Percentiles rank a stretch among this genome's conserved stretches.
Evolutionary conservation across 2,113 vertebrate species (phyloP).

Genomic region (Pogonocichla stellata): DNA sequence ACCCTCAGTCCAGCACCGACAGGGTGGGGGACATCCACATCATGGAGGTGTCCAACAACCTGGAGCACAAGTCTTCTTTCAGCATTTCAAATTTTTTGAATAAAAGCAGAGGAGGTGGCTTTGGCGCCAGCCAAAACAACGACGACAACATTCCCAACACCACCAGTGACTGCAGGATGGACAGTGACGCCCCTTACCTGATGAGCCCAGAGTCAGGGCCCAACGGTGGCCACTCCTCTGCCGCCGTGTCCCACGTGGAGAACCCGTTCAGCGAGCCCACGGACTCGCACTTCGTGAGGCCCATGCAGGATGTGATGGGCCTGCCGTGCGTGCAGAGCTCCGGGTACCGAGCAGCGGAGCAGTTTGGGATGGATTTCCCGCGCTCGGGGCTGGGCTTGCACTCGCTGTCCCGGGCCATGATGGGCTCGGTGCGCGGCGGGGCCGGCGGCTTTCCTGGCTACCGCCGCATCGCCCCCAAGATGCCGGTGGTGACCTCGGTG

Average conservation of each 20-base stretch:
- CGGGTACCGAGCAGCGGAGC: conserved; percentile 77
- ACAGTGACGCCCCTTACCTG: conserved; percentile 81
- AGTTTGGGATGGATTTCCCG: conserved; percentile 89
- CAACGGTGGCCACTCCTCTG: conserved; percentile 66
- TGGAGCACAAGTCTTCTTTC: conserved; percentile 84
- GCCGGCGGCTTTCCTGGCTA: conserved; percentile 84
- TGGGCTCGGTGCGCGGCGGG: conserved; percentile 78
- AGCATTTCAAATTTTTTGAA: conserved; percentile 88
- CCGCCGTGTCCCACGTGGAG: conserved; percentile 77
- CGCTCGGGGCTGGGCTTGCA: conserved; percentile 86
- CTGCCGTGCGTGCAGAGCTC: conserved; percentile 76
- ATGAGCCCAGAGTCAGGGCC: conserved; percentile 81
- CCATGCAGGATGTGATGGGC: conserved; percentile 85
- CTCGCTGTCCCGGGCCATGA: conserved; percentile 81
- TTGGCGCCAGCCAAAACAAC: conserved; percentile 62
- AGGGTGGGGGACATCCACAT: conserved; percentile 83
- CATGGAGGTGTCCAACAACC: conserved; percentile 79
- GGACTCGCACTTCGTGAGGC: conserved; percentile 86
- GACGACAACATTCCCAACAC: conserved; percentile 90
- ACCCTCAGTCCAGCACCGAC: conserved; percentile 88
- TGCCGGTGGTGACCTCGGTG: conserved; percentile 81
- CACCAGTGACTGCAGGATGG: conserved; percentile 85
- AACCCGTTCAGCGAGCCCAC: conserved; percentile 79
- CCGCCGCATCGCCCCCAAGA: conserved; percentile 93
- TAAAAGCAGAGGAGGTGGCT: conserved; percentile 78